phyloP scores from a whole-genome alignment of 1,140 invertebrate genomes.

The Vanessa atalanta region DNA sequence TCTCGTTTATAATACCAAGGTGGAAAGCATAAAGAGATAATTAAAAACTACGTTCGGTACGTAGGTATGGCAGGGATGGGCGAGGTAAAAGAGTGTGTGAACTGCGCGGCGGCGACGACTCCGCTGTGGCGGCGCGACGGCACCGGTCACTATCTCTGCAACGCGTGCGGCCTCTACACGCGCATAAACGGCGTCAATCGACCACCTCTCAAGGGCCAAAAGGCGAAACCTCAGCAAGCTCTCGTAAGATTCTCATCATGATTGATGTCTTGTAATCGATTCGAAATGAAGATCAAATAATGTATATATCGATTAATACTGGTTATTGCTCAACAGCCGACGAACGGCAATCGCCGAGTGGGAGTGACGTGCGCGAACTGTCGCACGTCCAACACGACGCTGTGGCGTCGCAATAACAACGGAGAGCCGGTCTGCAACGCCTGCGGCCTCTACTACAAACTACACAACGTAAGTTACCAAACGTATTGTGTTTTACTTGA shows the following conservation, averaged over 20 bases:
- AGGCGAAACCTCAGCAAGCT: conserved; percentile 78
- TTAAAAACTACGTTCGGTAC: not conserved
- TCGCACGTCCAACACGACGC: conserved; percentile 89
- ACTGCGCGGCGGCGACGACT: conserved; percentile 92
- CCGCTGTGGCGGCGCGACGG: conserved; percentile 94
- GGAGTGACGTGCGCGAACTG: conserved; percentile 95
- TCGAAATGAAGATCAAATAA: not conserved
- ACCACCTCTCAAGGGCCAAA: conserved; percentile 83
- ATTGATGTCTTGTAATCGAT: not conserved
- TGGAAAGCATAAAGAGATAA: not conserved
- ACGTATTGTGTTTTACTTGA: too few relatives aligned
- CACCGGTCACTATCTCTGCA: conserved; percentile 94
- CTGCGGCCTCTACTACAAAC: conserved; percentile 94
- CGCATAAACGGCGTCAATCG: conserved; percentile 93
- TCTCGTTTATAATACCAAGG: not conserved
- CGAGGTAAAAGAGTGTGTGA: conserved; percentile 92
- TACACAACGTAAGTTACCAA: conserved; percentile 88
- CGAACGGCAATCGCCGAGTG: conserved; percentile 85
- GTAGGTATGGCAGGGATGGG: conserved; percentile 72
- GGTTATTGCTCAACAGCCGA: conserved; percentile 72
- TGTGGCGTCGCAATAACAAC: conserved; percentile 93
- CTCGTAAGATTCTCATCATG: conserved; percentile 44
- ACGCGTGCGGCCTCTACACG: conserved; percentile 92
- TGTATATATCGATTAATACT: not conserved
- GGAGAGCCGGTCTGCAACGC: conserved; percentile 96